Percentiles rank a stretch among this genome's conserved stretches.
phyloP scores from a whole-genome alignment of 2,113 vertebrate species.

The Taxidea taxus region DNA sequence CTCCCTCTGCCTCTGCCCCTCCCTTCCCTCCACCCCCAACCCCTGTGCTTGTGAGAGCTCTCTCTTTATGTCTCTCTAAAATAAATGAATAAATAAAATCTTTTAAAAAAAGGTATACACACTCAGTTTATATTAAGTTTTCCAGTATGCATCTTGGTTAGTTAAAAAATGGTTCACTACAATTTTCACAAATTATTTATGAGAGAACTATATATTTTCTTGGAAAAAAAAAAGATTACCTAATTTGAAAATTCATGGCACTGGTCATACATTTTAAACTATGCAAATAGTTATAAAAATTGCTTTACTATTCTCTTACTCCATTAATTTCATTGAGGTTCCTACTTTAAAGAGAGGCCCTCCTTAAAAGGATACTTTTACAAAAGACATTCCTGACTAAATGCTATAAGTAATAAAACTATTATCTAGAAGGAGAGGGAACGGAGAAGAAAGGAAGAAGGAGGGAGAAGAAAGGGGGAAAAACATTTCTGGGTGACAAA shows the following conservation, averaged over 20 bases:
- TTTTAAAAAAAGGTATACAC: neutral
- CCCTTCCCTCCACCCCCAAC: neutral
- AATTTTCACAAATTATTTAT: slow-evolving; percentile 7
- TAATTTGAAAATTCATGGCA: slow-evolving; percentile 10
- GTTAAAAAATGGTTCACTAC: slow-evolving; percentile 28
- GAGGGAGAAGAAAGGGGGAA: too few species aligned
- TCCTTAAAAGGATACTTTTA: neutral
- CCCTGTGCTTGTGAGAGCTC: neutral
- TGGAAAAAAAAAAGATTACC: neutral
- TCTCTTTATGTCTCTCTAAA: neutral
- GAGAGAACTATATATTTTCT: neutral
- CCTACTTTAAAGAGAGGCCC: slow-evolving; percentile 3
- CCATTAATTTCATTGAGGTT: neutral
- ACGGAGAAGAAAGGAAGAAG: neutral
- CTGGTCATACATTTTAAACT: slow-evolving; percentile 14
- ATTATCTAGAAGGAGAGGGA: neutral
- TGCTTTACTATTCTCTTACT: neutral
- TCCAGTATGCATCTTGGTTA: neutral
- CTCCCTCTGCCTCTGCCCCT: neutral
- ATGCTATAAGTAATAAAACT: slow-evolving; percentile 23
- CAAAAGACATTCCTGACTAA: neutral
- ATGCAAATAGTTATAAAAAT: slow-evolving; percentile 8
- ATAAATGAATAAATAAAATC: neutral
- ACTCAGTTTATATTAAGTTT: slow-evolving; percentile 22
- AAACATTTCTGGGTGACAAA: neutral